A percentile compares a stretch with the other conserved stretches of the same genome.
Conservation (phyloP, 1,140 invertebrate species). For the Diachasma alloeum region DNA sequence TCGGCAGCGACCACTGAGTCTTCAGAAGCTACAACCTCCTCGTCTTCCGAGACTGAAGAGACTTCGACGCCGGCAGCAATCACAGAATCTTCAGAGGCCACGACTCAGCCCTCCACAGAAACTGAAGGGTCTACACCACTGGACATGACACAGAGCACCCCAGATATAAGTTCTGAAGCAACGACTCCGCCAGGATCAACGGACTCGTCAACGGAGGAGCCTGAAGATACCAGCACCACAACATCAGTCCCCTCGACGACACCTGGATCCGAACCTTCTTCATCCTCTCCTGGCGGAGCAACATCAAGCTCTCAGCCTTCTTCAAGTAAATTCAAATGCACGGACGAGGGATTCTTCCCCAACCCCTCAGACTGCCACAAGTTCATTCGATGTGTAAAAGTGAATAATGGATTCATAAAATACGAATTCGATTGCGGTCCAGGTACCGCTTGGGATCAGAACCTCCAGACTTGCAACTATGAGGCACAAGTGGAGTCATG, state of each 20-base stretch:
- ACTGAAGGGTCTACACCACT: not conserved
- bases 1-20: not conserved
- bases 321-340: constrained; percentile 63
- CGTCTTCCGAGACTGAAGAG: not conserved
- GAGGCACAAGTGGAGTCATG: constrained; percentile 49
- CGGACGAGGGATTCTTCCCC: constrained; percentile 72
- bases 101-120: too few species aligned
- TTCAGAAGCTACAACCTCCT: not conserved
- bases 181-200: not conserved
- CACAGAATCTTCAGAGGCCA: not conserved
- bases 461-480: constrained; percentile 59
- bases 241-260: not conserved
- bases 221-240: not conserved
- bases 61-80: not conserved
- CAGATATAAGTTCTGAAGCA: not conserved
- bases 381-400: constrained; percentile 69
- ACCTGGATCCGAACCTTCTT: not conserved
- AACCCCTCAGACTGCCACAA: constrained; percentile 69
- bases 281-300: not conserved
- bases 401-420: constrained; percentile 57
- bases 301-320: constrained; percentile 35
- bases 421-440: constrained; percentile 53
- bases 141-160: not conserved
- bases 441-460: constrained; percentile 59
- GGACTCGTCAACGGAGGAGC: not conserved